Conservation (phyloP, 2,113 vertebrate genomes). For the Lampris megalopsis region DNA sequence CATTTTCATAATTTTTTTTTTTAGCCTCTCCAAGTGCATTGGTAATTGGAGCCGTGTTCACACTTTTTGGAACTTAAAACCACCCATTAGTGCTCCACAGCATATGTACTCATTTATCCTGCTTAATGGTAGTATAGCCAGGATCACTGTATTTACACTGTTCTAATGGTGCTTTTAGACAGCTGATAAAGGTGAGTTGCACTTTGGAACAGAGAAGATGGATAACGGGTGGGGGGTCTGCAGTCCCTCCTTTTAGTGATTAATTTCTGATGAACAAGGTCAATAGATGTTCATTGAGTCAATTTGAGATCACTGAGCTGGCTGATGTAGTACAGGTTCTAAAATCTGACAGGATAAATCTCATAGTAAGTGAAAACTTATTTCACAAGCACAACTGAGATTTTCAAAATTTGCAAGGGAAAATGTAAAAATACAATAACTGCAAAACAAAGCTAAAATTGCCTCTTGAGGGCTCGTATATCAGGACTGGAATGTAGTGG, state of each 20-base stretch:
- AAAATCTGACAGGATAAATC: background rate
- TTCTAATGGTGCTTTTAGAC: constrained; percentile 61
- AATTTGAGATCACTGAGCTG: background rate
- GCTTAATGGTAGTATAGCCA: constrained; percentile 23
- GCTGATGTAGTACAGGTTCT: background rate
- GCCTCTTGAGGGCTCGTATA: no score
- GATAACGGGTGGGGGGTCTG: constrained; percentile 65
- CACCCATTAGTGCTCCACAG: constrained; percentile 19
- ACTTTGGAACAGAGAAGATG: constrained; percentile 69
- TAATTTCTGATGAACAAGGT: constrained; percentile 3
- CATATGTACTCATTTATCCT: constrained; percentile 26
- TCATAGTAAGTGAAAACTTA: constrained; percentile 6
- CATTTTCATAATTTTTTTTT: background rate
- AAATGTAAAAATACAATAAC: no score
- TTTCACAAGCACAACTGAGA: background rate
- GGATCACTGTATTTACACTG: constrained; percentile 48
- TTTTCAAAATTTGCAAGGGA: no score
- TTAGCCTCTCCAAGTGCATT: background rate
- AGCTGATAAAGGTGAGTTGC: constrained; percentile 60
- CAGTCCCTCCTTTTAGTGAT: constrained; percentile 6
- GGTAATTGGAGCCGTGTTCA: constrained; percentile 25
- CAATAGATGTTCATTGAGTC: constrained; percentile 8
- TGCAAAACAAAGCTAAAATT: no score
- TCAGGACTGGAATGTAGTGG: no score
- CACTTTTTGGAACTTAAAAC: constrained; percentile 2